Base-by-base conservation (phyloP, 2,888 invertebrate species). In the Cylloceria caligata region DNA sequence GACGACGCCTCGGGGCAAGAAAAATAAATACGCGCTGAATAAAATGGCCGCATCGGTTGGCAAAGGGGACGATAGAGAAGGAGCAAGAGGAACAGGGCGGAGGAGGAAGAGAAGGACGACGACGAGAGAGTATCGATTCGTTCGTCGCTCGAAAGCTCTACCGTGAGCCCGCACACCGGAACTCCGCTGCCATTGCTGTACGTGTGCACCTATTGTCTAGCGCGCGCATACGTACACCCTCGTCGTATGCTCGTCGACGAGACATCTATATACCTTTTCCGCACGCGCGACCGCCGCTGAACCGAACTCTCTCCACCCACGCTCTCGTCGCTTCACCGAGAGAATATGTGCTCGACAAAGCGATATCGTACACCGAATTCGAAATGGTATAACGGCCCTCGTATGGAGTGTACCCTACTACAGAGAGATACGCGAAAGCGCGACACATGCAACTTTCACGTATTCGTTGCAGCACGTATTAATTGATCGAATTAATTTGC, bases 101-200 rank as follows among this genome's bases (percentile, higher is more conserved):
- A 39, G 64, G 57, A 45, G 68, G 78, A 74, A 67, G 68, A 74
- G 74, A 75, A 69, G 74, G 69, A 73, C 74, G 74, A 64, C 86
- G 83, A 76, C 87, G 87, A 85, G 86, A 87, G 88, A 86, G 88
- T 91, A 91, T 91, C 90, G 91, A 91, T 91, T 90, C 87, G 86
- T 82, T 86, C 81, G 82, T 72, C 72, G 75, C 72, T 82, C 71
- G 79, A 80, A 75, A 81, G 67, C 72, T 65, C 62, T n/a, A 27
- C 68, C 52, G 69, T 65, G 65, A 78, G 57, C 75, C 71, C 74
- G 57, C 64, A 42, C 71, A 36, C 65, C 45, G 71, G 69, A 55
- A 55, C 69, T 55, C 21, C 52, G 52, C 21, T 52, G 52, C 24
- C 34, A 7, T 2, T 34, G 60, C 60, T 60, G 57, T 57, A 30